Evolutionary conservation across 2,888 invertebrate species (phyloP), one percentile per base, ranked within the genome.

Genomic region (Brassicogethes aeneus): DNA sequence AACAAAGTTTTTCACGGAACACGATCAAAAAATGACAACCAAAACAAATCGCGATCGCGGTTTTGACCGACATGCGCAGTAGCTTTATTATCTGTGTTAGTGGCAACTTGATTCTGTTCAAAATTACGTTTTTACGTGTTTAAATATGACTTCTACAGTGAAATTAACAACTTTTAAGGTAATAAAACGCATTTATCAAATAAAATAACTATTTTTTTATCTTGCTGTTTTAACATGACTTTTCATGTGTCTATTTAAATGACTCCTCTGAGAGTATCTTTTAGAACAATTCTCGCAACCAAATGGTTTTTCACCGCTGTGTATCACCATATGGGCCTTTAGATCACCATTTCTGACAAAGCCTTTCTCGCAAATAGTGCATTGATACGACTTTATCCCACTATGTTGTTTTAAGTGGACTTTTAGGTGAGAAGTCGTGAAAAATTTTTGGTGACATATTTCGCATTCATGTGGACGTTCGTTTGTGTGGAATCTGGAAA

Each of bases 251-350:
- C 64, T 42, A 15, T 46, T 56, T 16, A 63, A 50, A 46, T 64
- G 64, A 32, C 61, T 59, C 32, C 51, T 58, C 40, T 64, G 63
- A 3, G 59, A 58, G 39, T 60, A 65, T 34, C 53, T 47, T 43
- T 61, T 62, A 0, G 53, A 39, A 43, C 77, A 77, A 14, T 65
- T 43, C 14, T 68, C 67, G 60, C 79, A 79, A 17, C 66, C 65
- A 57, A 73, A 73, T 2, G 77, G 77, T 55, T 76, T 77, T 47
- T 77, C 74, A 16, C 77, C 71, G 2, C 75, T 74, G 54, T 77
- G 77, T 34, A 70, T 71, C n/a, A 75, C 53, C 38, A 73, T 56
- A 53, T 79, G 79, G 17, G 73, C 66, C 43, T 61, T 61, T 42
- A 76, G 56, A 60, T 73, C 71, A 35, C 73, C 69, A 16, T 71